These are phyloP conservation scores for Myzus persicae DNA, from an alignment of 1,140 invertebrate species.

Conservation along the genomic window DNA sequence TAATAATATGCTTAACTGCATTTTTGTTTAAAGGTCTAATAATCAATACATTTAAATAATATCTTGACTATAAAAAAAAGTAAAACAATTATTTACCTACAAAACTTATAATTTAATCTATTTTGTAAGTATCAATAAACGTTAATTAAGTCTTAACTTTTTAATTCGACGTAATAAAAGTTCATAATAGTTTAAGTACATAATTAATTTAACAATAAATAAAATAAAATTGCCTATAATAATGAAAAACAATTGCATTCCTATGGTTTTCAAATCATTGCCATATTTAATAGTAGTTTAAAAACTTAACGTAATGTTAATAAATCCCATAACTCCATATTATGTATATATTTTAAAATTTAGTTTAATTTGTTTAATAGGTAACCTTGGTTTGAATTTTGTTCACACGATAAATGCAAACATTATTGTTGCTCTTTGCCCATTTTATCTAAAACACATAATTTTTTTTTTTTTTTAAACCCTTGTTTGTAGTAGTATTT, in stretches of 20 bases:
- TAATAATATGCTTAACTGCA: neutral
- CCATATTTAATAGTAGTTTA: neutral
- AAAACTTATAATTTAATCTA: neutral
- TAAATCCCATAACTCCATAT: neutral
- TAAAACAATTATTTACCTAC: neutral
- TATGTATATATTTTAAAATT: neutral
- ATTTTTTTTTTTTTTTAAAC: no score
- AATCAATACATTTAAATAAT: neutral
- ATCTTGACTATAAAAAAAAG: neutral
- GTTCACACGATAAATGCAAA: neutral
- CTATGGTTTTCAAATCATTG: neutral
- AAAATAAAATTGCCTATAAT: neutral
- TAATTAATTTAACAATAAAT: neutral
- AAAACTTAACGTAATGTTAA: neutral
- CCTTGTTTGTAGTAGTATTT: neutral
- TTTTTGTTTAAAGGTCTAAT: neutral
- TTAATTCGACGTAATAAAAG: neutral
- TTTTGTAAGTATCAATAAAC: no score
- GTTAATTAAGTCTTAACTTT: no score
- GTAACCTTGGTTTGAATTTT: neutral
- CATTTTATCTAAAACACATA: neutral
- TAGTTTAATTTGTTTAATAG: neutral
- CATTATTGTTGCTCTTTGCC: neutral
- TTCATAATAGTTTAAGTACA: neutral
- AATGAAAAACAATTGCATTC: neutral